A percentile compares a stretch with the other conserved stretches of the same genome.
Conservation (phyloP, 1,140 invertebrate genomes). For the Stegodyphus dumicola region DNA sequence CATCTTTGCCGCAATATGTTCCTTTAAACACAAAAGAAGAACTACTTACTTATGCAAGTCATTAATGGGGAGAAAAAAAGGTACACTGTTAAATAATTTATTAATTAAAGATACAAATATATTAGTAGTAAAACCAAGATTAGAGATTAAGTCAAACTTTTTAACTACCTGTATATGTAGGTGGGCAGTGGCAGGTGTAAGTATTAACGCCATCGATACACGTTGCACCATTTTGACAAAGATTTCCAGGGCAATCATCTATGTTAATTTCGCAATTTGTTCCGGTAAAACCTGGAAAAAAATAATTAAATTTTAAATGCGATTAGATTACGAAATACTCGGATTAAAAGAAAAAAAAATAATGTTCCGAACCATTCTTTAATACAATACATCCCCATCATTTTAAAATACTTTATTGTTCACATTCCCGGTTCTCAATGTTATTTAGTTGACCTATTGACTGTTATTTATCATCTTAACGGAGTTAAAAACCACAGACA, state of each 20-base stretch:
- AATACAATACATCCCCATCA: too few relatives aligned
- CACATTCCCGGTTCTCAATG: too few relatives aligned
- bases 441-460: too few relatives aligned
- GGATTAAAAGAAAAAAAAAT: too few relatives aligned
- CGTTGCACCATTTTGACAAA: constrained; percentile 84
- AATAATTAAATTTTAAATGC: constrained; percentile 18
- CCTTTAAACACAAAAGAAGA: constrained; percentile 23
- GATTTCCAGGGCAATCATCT: constrained; percentile 88
- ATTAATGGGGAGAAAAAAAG: too few relatives aligned
- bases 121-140: background rate
- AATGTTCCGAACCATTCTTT: too few relatives aligned
- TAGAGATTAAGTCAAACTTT: background rate
- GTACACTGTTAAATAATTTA: too few relatives aligned
- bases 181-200: constrained; percentile 89
- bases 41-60: too few relatives aligned
- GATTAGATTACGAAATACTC: too few relatives aligned
- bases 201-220: constrained; percentile 88
- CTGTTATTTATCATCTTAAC: too few relatives aligned
- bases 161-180: constrained; percentile 78
- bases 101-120: background rate
- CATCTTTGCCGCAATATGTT: constrained; percentile 73
- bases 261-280: constrained; percentile 70
- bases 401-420: too few relatives aligned
- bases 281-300: constrained; percentile 73
- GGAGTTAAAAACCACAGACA: background rate